Percentiles rank a stretch among this genome's conserved stretches.
Evolutionary conservation across 2,888 invertebrate genomes (phyloP).

Genomic region (Rhyacophila evoluta): DNA sequence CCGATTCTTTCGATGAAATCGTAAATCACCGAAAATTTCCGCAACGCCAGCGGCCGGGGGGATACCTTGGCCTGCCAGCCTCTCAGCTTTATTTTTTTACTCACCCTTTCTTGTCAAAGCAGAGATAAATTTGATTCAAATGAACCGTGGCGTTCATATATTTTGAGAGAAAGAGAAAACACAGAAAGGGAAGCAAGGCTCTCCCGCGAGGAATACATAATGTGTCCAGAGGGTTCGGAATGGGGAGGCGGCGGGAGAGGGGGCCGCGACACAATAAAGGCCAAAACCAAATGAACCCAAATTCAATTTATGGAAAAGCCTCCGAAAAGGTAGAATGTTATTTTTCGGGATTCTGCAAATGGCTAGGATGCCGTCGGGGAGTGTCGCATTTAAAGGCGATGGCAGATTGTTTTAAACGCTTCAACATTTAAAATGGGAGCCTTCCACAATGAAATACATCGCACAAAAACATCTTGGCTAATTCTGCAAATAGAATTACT

Average conservation of each 20-base stretch:
- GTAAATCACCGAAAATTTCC: conserved; percentile 13
- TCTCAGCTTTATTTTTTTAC: conserved; percentile 18
- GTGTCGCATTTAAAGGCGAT: conserved; percentile 24
- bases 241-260: neutral
- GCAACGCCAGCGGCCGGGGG: neutral
- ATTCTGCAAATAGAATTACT: neutral
- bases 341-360: conserved; percentile 45
- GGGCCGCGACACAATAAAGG: conserved; percentile 43
- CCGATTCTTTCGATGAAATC: neutral
- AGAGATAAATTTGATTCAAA: conserved; percentile 24
- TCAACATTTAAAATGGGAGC: neutral
- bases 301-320: conserved; percentile 49
- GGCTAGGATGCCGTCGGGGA: conserved; percentile 23
- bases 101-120: conserved; percentile 22
- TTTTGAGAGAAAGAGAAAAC: conserved; percentile 6
- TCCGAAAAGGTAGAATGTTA: conserved; percentile 43
- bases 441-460: neutral
- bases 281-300: conserved; percentile 45
- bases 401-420: conserved; percentile 14
- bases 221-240: conserved; percentile 35
- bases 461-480: neutral
- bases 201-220: conserved; percentile 45
- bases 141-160: conserved; percentile 24
- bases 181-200: neutral
- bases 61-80: neutral